Base-by-base conservation (phyloP, 2,888 invertebrate species). In the Marasmarcha lunaedactyla region DNA sequence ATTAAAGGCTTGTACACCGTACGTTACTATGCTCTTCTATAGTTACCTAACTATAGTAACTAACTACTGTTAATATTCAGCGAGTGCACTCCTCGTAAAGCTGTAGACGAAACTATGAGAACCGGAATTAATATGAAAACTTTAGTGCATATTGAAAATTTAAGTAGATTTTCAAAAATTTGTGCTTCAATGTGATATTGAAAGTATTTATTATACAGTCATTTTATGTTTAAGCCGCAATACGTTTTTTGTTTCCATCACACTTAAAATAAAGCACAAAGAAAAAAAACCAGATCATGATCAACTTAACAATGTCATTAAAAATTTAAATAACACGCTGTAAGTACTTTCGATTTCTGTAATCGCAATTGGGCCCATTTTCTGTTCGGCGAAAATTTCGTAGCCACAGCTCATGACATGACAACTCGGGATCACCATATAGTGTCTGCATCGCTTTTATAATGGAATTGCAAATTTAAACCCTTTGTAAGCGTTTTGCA, bases 401-500 rank as follows among this genome's bases (percentile, higher is more conserved):
- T 5, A 20, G 20, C n/a, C n/a, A n/a, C 20, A 20, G 20, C 20
- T 20, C 20, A 20, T 20, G 20, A 20, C 20, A 20, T 20, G 20
- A 20, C 20, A 20, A 20, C n/a, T 30, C 11, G 2, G 30, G 30
- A 30, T 30, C 30, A 30, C 30, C 30, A 30, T 30, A 30, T 30
- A 30, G 30, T 71, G 77, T 76, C 64, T 68, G 67, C 69, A 65
- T 68, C 63, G 69, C 64, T 70, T 61, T 64, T 73, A 77, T 74
- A 67, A 76, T 76, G 71, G 81, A 81, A 78, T 83, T 79, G 77
- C 78, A 79, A 81, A 83, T 83, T 78, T 78, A 69, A 79, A 72
- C 78, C 76, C 73, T 77, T 76, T 72, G 78, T 78, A 79, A 78
- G 71, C 76, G 71, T 61, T 76, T 64, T 62, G 74, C 71, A 73